Percentiles rank a stretch among this genome's conserved stretches.
Conservation (phyloP, 2,113 vertebrate species). For the Pseudorhombus dupliciocellatus region DNA sequence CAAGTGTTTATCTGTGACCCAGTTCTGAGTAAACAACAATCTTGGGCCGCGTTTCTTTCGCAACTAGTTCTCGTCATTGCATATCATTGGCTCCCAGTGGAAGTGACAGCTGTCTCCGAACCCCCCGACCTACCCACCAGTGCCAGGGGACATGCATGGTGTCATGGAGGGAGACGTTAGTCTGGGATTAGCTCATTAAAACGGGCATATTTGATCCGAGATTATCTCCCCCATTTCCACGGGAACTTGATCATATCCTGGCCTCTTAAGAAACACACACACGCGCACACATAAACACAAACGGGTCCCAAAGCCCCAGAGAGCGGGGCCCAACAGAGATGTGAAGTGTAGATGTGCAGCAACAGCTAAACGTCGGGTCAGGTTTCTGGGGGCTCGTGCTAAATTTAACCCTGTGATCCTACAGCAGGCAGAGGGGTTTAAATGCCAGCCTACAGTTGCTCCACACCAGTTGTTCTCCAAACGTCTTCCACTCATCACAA, state of each 20-base stretch:
- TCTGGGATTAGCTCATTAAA: conserved; percentile 76
- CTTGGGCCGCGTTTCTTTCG: conserved; percentile 36
- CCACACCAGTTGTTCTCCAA: conserved; percentile 84
- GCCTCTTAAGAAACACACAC: conserved; percentile 54
- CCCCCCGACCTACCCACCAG: conserved; percentile 6
- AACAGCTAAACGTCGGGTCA: conserved; percentile 97
- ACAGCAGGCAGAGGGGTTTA: conserved; percentile 96
- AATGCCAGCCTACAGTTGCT: conserved; percentile 96
- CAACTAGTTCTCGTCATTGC: conserved; percentile 48
- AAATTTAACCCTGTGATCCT: conserved; percentile 99
- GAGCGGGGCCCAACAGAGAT: conserved; percentile 86
- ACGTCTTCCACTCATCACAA: conserved; percentile 83
- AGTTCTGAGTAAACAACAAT: conserved; percentile 43
- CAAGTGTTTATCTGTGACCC: conserved; percentile 34
- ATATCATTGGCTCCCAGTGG: conserved; percentile 48
- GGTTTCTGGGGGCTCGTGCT: conserved; percentile 93
- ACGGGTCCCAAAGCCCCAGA: conserved; percentile 78
- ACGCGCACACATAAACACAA: conserved; percentile 42
- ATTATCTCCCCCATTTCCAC: conserved; percentile 71
- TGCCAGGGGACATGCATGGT: conserved; percentile 41
- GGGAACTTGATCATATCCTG: conserved; percentile 70
- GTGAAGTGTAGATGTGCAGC: conserved; percentile 97
- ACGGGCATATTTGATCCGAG: conserved; percentile 67
- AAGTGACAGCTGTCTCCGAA: conserved; percentile 73
- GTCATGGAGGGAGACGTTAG: conserved; percentile 59